Evolutionary conservation across 2,888 invertebrate genomes (phyloP), one percentile per base, ranked within the genome.

Genomic region (Amphipyra berbera): DNA sequence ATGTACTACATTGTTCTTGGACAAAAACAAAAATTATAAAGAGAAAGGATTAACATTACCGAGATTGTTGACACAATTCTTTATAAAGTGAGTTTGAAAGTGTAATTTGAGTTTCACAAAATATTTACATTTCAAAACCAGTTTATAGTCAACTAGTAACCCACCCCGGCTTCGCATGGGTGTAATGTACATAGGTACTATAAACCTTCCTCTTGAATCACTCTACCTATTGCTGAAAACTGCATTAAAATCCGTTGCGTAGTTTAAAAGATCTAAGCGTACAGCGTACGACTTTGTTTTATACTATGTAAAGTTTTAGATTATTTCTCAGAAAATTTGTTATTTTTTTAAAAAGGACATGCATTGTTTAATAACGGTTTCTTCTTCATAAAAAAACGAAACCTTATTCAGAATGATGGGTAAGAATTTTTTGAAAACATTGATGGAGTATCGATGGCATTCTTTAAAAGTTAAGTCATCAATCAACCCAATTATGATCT

Each of bases 381-480:
- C 21, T 21, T 21, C 21, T 21, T 53, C 30, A 64, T 54, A 41
- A 41, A 33, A n/a, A 71, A 49, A 6, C 6, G 2, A 30, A 30
- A 30, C 30, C 30, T 7, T 30, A 30, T 30, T 30, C 0, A 21
- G 21, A 41, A 27, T 40, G 49, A 12, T 27, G 13, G 13, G 15
- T 8, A 47, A 5, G 2, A n/a, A 40, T 50, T 44, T 13, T 6
- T 10, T 14, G 8, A 1, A 66, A 35, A 55, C 55, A 40, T 50
- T 14, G 35, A 42, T 46, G 55, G 33, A 27, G 38, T 21, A 38
- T 68, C 37, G 37, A 38, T 56, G 21, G 45, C 47, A 53, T 58
- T 73, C 59, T 68, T 67, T 13, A 38, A 41, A 73, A 58, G 40
- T 58, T 73, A 54, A 68, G 48, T 58, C 68, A 67, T 68, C 68